Evolutionary conservation across 2,797 vertebrate genomes (phyloP), one percentile per base, ranked within the genome.

Genomic region (Poecilia wingei): DNA sequence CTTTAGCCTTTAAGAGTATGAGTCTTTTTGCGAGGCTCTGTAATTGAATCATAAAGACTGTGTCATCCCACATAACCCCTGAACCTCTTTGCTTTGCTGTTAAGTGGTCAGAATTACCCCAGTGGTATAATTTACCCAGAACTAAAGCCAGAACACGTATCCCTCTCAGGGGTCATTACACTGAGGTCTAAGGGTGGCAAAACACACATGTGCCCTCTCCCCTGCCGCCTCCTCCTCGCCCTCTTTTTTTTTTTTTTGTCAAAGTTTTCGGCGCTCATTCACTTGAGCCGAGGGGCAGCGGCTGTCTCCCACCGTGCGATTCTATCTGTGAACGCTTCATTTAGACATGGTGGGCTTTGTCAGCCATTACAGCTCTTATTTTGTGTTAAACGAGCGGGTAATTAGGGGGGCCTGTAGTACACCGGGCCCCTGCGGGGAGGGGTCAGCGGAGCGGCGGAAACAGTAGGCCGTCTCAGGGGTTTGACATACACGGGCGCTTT

Each of bases 341-440:
- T 93, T 90, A 94, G 92, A 92, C 92, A 91, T 91, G 77, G 87
- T 85, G 85, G 82, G 87, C 88, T 93, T 93, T 87, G 91, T 91
- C 75, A 75, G 87, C 92, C 93, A 95, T 94, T 95, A 94, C 91
- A 89, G 86, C 90, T 93, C 89, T 76, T 89, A 94, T 94, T 95
- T 93, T 91, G 93, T 93, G 94, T 93, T 94, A 95, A 94, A 96
- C 88, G 89, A 93, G 91, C 89, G 86, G 86, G 90, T 94, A 93
- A 94, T 95, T 96, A 95, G 92, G 94, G 94, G 92, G 94, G 94
- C 90, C 93, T 89, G 79, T 79, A 85, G 84, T 87, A 76, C 86
- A 72, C 68, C 10, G 80, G 86, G 87, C 82, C 77, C 78, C 84
- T 82, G 25, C 57, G 73, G 79, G 84, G 85, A 88, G 86, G 76